Base-by-base conservation (phyloP, 2,888 invertebrate species). In the Andrena flavipes region DNA sequence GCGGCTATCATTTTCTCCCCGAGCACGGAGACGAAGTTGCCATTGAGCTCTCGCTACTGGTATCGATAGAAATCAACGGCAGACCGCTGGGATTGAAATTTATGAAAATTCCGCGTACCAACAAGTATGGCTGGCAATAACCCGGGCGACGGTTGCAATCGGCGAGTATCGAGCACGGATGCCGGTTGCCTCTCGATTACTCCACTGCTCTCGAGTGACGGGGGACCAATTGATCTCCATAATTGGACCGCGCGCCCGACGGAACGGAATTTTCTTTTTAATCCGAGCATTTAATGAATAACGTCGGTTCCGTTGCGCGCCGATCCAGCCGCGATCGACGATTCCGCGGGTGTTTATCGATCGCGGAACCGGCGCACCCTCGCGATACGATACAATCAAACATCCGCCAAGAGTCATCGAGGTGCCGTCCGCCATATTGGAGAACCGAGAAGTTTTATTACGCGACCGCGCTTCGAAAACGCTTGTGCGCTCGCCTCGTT, bases 261-360 rank as follows among this genome's bases (percentile, higher is more conserved):
- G 4, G 20, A 26, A 60, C 29, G 33, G 26, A 26, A 64, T 64
- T 71, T 71, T n/a, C 60, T 63, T 49, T 62, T 71, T 35, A 7
- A 8, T 33, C 4, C 35, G 8, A 16, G n/a, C 33, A 0, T 51
- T 42, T 60, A 10, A 62, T 42, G 67, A 74, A 54, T 51, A 16
- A 23, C 62, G 30, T 16, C 2, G 72, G 26, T 42, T 26, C 23
- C 10, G 42, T 42, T 7, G 26, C n/a, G 29, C 10, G 16, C 29
- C 49, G 4, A 49, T 42, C 48, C 48, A 23, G 35, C 13, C 20
- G 67, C 30, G 68, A 42, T 42, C 62, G n/a, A 69, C 20, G 26
- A 16, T n/a, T 63, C 42, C 10, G 56, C 56, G 26, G 13, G 56
- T 10, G 23, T 56, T 56, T 56, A 10, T 56, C 26, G 23, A 23